These are phyloP conservation scores for Petrocephalus schoutedeni DNA, from an alignment of 2,797 vertebrate genomes.

Conservation along the genomic window DNA sequence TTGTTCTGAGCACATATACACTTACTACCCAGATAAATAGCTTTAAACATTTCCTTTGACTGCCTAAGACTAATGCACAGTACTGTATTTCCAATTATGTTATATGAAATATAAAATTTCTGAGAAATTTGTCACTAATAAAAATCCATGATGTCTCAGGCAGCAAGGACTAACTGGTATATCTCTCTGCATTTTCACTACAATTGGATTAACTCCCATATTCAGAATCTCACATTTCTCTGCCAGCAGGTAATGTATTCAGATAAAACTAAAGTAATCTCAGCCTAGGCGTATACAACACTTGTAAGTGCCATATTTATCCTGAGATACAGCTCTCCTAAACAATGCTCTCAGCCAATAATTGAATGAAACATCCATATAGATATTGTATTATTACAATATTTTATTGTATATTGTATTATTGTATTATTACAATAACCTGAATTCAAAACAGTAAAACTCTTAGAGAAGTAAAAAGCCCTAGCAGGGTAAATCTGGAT, in stretches of 20 bases:
- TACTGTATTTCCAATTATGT: background rate
- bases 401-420: too few relatives aligned
- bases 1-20: background rate
- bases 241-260: background rate
- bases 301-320: background rate
- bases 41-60: background rate
- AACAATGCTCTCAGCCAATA: background rate
- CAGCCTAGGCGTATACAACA: background rate
- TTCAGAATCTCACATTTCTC: constrained; percentile 6
- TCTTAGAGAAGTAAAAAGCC: background rate
- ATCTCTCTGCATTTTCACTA: background rate
- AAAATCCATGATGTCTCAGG: background rate
- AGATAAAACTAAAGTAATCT: background rate
- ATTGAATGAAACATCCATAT: background rate
- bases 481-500: background rate
- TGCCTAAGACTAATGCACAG: background rate
- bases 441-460: background rate
- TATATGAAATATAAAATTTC: background rate
- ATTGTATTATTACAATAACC: background rate
- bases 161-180: background rate
- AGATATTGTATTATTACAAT: background rate
- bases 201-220: background rate
- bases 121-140: background rate
- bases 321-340: background rate
- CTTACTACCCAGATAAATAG: background rate